Evolutionary conservation across 2,797 vertebrate genomes (phyloP), one percentile per base, ranked within the genome.

Genomic region (Linurgus olivaceus): DNA sequence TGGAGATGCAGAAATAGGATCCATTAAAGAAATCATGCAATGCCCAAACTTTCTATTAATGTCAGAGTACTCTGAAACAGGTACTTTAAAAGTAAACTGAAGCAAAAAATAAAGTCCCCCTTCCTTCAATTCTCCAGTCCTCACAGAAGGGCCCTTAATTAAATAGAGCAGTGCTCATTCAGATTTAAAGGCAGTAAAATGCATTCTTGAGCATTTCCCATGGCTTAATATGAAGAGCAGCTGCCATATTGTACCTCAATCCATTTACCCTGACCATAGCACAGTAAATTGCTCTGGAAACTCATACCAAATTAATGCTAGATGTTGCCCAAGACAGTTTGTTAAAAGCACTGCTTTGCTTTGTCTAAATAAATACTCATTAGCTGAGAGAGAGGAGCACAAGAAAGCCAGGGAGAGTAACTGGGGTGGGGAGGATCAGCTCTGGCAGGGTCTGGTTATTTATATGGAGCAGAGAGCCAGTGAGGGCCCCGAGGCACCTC

Each of bases 401-500:
- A 2, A 55, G 55, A 80, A 50, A 24, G 19, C 0, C 1, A 63
- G 23, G 8, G 13, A 68, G 38, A 54, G 24, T 42, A 20, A 38
- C 31, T n/a, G 55, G 21, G 19, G 19, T 1, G 0, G 42, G 42
- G 17, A 65, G 35, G 58, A 61, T 62, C 35, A 17, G 31, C 23
- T 90, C 55, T 18, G 8, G 17, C 1, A 8, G 24, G 1, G 0
- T 62, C 54, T 2, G 4, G 44, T 68, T 57, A 65, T 44, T 78
- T 33, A 25, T 13, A 50, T 0, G 1, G 79, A 80, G 52, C 21
- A 47, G 26, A 35, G 3, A 25, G 5, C 31, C 1, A 2, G 14
- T 0, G 1, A 88, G 26, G 14, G 48, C 11, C 52, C 1, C 0
- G 0, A 47, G 48, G 38, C 63, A 87, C 18, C 7, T 65, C 24